Conservation (phyloP, 23 tunicate genomes). For the Trididemnum nubilum region DNA sequence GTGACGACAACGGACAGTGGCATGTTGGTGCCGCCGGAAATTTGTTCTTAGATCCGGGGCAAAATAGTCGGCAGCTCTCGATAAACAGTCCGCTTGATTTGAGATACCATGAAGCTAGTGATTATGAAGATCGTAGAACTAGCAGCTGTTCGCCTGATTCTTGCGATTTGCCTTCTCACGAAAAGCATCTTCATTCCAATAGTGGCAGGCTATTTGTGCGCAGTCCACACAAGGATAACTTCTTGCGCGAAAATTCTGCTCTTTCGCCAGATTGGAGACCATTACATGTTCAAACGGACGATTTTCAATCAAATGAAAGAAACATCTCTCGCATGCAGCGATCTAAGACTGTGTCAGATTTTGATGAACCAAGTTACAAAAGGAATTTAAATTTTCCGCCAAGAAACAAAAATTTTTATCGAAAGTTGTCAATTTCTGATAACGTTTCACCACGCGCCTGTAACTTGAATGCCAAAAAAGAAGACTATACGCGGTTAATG, state of each 20-base stretch:
- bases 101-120: slow-evolving; percentile 8
- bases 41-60: slow-evolving; percentile 14
- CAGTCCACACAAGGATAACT: neutral
- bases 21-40: neutral
- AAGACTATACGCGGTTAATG: neutral
- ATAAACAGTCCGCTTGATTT: neutral
- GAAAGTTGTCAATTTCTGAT: neutral
- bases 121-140: slow-evolving; percentile 22
- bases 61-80: neutral
- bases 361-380: neutral
- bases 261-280: neutral
- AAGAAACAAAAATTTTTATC: neutral
- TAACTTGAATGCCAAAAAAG: neutral
- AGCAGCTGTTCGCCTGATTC: slow-evolving; percentile 44
- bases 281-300: neutral
- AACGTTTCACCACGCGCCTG: neutral
- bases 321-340: neutral
- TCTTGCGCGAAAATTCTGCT: neutral
- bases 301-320: neutral
- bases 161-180: neutral
- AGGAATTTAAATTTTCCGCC: neutral
- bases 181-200: neutral
- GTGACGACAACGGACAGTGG: slow-evolving; percentile 44
- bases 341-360: neutral
- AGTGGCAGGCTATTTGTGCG: neutral